These are phyloP conservation scores for Naso thynnoides DNA, from an alignment of 2,797 vertebrate genomes.

Conservation along the genomic window DNA sequence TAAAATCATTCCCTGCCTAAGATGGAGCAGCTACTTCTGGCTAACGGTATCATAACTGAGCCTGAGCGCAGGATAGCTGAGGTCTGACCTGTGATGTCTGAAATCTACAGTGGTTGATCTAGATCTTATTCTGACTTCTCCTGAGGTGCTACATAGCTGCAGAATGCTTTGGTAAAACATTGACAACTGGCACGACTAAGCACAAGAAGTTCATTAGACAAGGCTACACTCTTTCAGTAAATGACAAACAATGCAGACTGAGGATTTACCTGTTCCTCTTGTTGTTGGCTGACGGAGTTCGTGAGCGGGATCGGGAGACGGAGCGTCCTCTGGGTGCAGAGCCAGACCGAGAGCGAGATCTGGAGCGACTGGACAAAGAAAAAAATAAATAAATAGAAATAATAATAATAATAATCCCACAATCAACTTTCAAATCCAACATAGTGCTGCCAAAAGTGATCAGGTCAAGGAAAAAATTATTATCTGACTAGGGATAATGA, in stretches of 20 bases:
- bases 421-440: too few species aligned
- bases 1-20: slow-evolving; percentile 40
- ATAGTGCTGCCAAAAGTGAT: too few species aligned
- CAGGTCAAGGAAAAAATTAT: too few species aligned
- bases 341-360: slow-evolving; percentile 80
- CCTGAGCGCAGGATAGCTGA: slow-evolving; percentile 42
- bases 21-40: slow-evolving; percentile 45
- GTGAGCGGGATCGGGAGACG: slow-evolving; percentile 82
- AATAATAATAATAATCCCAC: too few species aligned
- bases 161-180: slow-evolving; percentile 27
- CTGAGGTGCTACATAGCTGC: not conserved
- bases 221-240: slow-evolving; percentile 33
- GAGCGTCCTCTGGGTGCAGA: slow-evolving; percentile 80
- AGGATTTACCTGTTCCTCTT: slow-evolving; percentile 84
- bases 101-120: slow-evolving; percentile 24
- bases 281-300: slow-evolving; percentile 81
- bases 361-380: slow-evolving; percentile 75
- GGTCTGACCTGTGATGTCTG: slow-evolving; percentile 23
- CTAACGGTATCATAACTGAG: slow-evolving; percentile 54
- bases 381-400: too few species aligned
- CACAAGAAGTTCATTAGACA: slow-evolving; percentile 37
- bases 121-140: slow-evolving; percentile 17
- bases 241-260: slow-evolving; percentile 15
- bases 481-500: too few species aligned
- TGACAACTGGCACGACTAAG: slow-evolving; percentile 46